phyloP scores from a whole-genome alignment of 2,888 invertebrate genomes.

The Lithosia quadra region DNA sequence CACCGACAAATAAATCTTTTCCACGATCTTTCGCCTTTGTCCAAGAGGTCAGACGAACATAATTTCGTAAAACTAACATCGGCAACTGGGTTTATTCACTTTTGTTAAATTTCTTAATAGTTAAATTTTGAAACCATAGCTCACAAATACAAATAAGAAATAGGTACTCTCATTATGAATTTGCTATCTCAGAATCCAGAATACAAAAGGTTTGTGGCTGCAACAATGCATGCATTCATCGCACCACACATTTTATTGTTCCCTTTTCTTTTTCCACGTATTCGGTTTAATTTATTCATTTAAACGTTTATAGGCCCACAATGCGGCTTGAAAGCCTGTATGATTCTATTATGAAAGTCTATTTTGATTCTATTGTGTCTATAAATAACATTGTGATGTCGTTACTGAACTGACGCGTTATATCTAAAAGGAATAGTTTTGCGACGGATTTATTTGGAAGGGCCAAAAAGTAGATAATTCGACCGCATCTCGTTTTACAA shows the following conservation, averaged over 20 bases:
- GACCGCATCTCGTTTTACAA: neutral
- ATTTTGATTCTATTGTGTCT: slow-evolving; percentile 15
- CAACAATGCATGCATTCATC: slow-evolving; percentile 72
- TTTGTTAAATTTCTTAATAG: too few species aligned
- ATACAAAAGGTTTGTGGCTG: slow-evolving; percentile 63
- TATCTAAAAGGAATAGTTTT: slow-evolving; percentile 1
- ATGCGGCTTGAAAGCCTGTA: slow-evolving; percentile 22
- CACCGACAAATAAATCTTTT: too few species aligned
- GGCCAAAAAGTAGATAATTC: neutral
- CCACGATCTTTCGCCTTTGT: too few species aligned
- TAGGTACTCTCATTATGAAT: slow-evolving; percentile 68
- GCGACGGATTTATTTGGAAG: neutral
- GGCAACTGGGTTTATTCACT: too few species aligned
- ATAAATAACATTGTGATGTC: slow-evolving; percentile 21
- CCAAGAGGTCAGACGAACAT: too few species aligned
- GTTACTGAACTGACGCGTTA: slow-evolving; percentile 6
- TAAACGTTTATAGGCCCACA: slow-evolving; percentile 36
- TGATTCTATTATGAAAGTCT: slow-evolving; percentile 26
- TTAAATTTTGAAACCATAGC: neutral
- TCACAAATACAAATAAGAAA: slow-evolving; percentile 12
- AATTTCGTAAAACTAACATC: too few species aligned
- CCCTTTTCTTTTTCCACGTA: slow-evolving; percentile 46
- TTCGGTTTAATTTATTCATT: slow-evolving; percentile 56
- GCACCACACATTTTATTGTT: slow-evolving; percentile 54
- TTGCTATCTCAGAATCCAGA: slow-evolving; percentile 50